Conservation (phyloP, 2,797 vertebrate genomes). For the Jordanella pulchra region DNA sequence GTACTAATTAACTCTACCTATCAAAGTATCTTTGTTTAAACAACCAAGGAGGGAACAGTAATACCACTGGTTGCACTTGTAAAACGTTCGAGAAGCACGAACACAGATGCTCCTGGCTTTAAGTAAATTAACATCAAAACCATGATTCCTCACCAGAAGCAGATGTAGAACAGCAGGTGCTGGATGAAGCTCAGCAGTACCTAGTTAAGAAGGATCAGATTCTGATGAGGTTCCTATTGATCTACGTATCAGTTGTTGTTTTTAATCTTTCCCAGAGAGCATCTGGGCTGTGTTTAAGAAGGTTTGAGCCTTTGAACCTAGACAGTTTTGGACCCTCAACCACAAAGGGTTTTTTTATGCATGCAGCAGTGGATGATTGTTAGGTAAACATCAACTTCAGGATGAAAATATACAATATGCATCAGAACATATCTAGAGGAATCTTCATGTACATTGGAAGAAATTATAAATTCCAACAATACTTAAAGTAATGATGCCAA, state of each 20-base stretch:
- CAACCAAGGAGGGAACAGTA: not conserved
- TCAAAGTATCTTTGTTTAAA: not conserved
- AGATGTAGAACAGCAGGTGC: slow-evolving; percentile 26
- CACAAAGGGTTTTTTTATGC: not conserved
- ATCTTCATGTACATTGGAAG: no score
- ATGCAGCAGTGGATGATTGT: not conserved
- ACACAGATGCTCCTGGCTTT: slow-evolving; percentile 23
- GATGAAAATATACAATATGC: not conserved
- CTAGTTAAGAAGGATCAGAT: not conserved
- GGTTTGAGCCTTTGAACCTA: not conserved
- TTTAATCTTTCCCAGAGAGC: slow-evolving; percentile 26
- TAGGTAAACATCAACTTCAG: not conserved
- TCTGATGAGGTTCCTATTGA: slow-evolving; percentile 7
- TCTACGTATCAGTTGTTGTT: slow-evolving; percentile 6
- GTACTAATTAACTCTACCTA: not conserved
- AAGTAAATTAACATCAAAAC: slow-evolving; percentile 47
- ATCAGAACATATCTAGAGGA: not conserved
- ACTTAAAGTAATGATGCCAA: not conserved
- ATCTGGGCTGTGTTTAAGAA: not conserved
- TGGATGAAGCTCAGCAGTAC: slow-evolving; percentile 21
- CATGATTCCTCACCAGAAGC: slow-evolving; percentile 45
- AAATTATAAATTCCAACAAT: no score
- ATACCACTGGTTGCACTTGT: not conserved
- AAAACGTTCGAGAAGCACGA: not conserved
- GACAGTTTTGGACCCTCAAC: not conserved